Evolutionary conservation across 92 coral and sea anemone genomes (phyloP), one percentile per base, ranked within the genome.

Genomic region (Porites evermanni): DNA sequence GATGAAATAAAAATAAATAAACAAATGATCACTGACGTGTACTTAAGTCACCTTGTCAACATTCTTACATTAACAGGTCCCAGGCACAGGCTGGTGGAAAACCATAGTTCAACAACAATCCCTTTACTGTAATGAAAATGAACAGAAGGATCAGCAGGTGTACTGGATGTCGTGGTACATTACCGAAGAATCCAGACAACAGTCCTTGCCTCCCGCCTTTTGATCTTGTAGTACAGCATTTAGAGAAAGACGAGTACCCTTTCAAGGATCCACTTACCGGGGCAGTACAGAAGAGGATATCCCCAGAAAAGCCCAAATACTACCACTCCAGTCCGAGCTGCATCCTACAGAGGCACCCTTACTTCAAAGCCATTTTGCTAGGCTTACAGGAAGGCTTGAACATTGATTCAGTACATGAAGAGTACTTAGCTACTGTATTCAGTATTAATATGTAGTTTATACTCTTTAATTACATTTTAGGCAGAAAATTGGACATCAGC

Each of bases 211-310:
- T 52, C 5, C 51, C 74, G 1, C 74, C 74, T 26, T 69, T 69
- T 18, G 74, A 69, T 29, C 74, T 32, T 69, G 74, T 69, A 14
- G 74, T 69, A 13, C 74, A 69, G 74, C 74, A 26, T 13, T 52
- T 69, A 24, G 74, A 69, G 51, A 69, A 29, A 69, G 74, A 69
- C 47, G 74, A 69, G 74, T 69, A 69, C 74, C 74, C 74, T 29
- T 69, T 24, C 74, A 69, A 69, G 74, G 74, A 69, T 69, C 51
- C 13, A 4, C 18, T 69, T 29, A 69, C 74, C 18, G 53, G 74
- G 18, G 74, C 51, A 29, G 74, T 69, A 69, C 74, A 69, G 8
- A 69, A 69, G 51, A 69, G 74, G 74, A 69, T 69, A 9, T 69
- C 74, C 17, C 51, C 2, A 0, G 74, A 69, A 12, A 69, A 69